A percentile compares a stretch with the other conserved stretches of the same genome.
phyloP scores from a whole-genome alignment of 2,113 vertebrate species.

The Carassius auratus region DNA sequence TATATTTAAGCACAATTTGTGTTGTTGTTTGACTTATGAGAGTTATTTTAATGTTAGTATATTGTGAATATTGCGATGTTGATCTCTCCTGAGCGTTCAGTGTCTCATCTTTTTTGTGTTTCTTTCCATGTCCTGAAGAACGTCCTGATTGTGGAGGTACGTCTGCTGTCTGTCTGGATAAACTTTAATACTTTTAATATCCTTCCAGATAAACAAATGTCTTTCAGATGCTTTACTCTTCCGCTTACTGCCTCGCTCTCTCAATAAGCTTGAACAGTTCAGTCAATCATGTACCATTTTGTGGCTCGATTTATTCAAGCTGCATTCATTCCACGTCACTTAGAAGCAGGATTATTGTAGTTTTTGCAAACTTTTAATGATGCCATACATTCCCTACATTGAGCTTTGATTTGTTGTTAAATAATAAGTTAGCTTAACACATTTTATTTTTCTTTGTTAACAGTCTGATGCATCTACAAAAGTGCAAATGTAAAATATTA shows the following conservation, averaged over 20 bases:
- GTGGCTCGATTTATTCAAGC: not conserved
- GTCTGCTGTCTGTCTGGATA: constrained; percentile 53
- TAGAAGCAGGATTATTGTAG: not conserved
- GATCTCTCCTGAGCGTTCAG: constrained; percentile 26
- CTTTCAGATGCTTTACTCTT: constrained; percentile 47
- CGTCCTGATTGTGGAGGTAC: constrained; percentile 94
- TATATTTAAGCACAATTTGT: not conserved
- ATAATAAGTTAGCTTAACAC: not conserved
- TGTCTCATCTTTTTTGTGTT: constrained; percentile 54
- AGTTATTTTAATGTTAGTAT: not conserved
- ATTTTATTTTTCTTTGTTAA: not conserved
- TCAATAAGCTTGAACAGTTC: not conserved
- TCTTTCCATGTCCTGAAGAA: constrained; percentile 78
- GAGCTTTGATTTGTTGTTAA: not conserved
- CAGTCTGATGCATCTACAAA: not conserved
- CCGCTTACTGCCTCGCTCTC: no score
- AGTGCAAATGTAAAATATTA: not conserved
- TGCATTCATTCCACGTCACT: not conserved
- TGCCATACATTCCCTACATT: not conserved
- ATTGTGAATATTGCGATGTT: constrained; percentile 43
- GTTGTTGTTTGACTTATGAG: not conserved
- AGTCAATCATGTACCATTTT: not conserved
- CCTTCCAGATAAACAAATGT: constrained; percentile 34
- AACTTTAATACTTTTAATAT: constrained; percentile 3
- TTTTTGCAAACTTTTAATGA: not conserved